Percentiles rank a stretch among this genome's conserved stretches.
These are phyloP conservation scores for Mormyrops attenuatus DNA, from an alignment of 2,797 vertebrate genomes.

Conservation along the genomic window DNA sequence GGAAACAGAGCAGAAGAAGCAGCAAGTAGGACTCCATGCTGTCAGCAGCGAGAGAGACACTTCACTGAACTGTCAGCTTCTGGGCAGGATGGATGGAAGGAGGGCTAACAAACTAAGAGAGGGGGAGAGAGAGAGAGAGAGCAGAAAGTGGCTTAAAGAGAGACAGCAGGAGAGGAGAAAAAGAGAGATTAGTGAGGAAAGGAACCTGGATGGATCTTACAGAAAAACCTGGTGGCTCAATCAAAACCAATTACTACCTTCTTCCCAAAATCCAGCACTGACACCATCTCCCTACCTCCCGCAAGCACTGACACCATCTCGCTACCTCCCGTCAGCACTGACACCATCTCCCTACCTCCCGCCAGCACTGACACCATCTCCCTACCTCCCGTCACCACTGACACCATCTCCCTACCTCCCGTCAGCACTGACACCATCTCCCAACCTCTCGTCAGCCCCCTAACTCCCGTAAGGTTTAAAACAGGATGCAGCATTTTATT, in stretches of 20 bases:
- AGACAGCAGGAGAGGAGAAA: background rate
- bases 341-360: background rate
- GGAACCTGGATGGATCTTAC: background rate
- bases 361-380: background rate
- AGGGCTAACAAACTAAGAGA: background rate
- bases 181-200: background rate
- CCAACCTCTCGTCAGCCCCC: background rate
- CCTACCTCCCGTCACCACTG: background rate
- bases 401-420: background rate
- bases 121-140: background rate
- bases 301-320: background rate
- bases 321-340: background rate
- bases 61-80: background rate
- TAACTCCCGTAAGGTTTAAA: background rate
- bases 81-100: background rate
- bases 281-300: background rate
- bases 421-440: background rate
- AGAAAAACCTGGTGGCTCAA: background rate
- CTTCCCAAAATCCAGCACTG: background rate
- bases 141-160: background rate
- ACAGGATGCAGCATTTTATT: background rate
- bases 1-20: background rate
- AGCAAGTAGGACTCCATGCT: background rate
- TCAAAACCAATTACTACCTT: background rate
- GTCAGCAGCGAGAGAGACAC: background rate